These are phyloP conservation scores for Sebastolobus altivelis DNA, from an alignment of 2,797 vertebrate genomes.

Conservation along the genomic window DNA sequence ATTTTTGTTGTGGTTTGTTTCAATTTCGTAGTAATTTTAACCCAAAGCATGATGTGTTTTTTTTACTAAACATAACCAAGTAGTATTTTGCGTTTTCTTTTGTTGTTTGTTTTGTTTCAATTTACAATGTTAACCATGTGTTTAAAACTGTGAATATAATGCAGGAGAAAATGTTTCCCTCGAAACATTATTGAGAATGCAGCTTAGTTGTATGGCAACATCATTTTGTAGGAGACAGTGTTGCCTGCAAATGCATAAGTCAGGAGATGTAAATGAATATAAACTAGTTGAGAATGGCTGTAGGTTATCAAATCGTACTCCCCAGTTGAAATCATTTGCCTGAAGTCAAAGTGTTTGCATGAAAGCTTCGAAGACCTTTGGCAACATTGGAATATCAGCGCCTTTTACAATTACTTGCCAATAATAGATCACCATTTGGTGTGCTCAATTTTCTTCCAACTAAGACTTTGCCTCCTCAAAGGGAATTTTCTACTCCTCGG, in stretches of 20 bases:
- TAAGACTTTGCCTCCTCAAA: slow-evolving; percentile 74
- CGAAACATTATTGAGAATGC: background rate
- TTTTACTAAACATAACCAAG: too few relatives aligned
- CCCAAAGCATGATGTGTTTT: too few relatives aligned
- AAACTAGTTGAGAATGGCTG: slow-evolving; percentile 17
- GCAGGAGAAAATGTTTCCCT: background rate
- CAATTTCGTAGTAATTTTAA: too few relatives aligned
- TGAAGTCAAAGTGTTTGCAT: slow-evolving; percentile 29
- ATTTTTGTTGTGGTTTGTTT: too few relatives aligned
- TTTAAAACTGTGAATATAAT: too few relatives aligned
- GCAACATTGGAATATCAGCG: slow-evolving; percentile 50
- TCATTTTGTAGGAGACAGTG: background rate
- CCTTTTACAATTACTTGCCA: slow-evolving; percentile 63
- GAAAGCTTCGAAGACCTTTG: slow-evolving; percentile 46
- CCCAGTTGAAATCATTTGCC: slow-evolving; percentile 28
- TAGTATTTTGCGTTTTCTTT: too few relatives aligned
- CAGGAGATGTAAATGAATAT: slow-evolving; percentile 29
- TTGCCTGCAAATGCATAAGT: slow-evolving; percentile 30
- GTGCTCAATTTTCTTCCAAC: slow-evolving; percentile 66
- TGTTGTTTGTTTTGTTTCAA: too few relatives aligned
- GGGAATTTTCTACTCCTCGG: slow-evolving; percentile 65
- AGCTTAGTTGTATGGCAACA: background rate
- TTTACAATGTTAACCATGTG: too few relatives aligned
- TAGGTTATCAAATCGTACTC: slow-evolving; percentile 6
- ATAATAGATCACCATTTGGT: slow-evolving; percentile 68